Percentiles rank a stretch among this genome's conserved stretches.
These are phyloP conservation scores for Genyomyrus donnyi DNA, from an alignment of 2,113 vertebrate species.

Conservation along the genomic window DNA sequence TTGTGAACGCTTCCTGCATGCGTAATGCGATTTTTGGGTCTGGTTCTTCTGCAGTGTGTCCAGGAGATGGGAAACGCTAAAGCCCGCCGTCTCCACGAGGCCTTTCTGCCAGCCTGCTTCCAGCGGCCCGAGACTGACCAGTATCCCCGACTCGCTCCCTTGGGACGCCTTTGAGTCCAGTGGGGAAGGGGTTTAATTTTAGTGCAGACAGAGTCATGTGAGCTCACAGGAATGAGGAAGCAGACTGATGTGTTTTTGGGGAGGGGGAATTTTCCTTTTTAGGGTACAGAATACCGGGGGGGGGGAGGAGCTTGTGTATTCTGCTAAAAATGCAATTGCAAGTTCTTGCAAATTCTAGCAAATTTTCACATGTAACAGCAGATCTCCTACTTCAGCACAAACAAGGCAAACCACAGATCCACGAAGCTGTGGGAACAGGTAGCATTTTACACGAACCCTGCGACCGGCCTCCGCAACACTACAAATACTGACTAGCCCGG, in stretches of 20 bases:
- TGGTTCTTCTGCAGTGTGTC: constrained; percentile 71
- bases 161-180: constrained; percentile 4
- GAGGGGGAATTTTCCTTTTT: not conserved
- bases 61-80: constrained; percentile 97
- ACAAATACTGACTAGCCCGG: too few species aligned
- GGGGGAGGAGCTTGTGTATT: not conserved
- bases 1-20: not conserved
- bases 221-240: not conserved
- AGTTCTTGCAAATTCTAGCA: not conserved
- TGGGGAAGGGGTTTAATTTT: not conserved
- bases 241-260: not conserved
- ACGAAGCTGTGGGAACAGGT: not conserved
- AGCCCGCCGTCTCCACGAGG: constrained; percentile 89
- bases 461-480: not conserved
- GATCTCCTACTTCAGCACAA: not conserved
- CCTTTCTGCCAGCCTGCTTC: constrained; percentile 89
- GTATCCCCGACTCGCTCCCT: constrained; percentile 59
- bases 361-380: not conserved
- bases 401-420: not conserved
- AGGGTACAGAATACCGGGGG: not conserved
- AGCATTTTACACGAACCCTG: not conserved
- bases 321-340: not conserved
- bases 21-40: not conserved
- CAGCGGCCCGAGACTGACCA: constrained; percentile 88
- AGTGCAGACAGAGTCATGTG: not conserved